These are phyloP conservation scores for Drosophila paucipuncta DNA, from an alignment of 2,888 invertebrate species.

Conservation along the genomic window DNA sequence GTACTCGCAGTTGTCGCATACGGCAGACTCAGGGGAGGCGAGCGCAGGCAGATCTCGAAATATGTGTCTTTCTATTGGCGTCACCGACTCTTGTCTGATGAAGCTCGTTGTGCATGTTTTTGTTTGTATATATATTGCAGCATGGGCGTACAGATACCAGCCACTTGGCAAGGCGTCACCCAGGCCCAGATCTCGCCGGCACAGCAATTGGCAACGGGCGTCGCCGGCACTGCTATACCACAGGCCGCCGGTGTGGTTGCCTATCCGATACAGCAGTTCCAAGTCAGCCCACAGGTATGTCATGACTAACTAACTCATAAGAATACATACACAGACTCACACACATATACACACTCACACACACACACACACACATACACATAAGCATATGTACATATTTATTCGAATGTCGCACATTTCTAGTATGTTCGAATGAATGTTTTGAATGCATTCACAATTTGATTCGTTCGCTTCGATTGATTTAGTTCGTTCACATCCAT, in stretches of 20 bases:
- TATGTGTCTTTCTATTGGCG: constrained; percentile 10
- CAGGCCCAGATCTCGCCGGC: constrained; percentile 90
- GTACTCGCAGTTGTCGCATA: constrained; percentile 29
- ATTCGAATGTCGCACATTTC: constrained; percentile 48
- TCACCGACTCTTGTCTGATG: constrained; percentile 29
- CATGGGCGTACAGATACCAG: constrained; percentile 94
- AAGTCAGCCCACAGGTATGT: constrained; percentile 88
- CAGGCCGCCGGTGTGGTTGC: constrained; percentile 93
- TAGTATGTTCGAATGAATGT: constrained; percentile 60
- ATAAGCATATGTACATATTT: constrained; percentile 18
- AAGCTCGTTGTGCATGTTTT: constrained; percentile 35
- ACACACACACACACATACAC: constrained; percentile 14
- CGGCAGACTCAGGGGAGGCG: constrained; percentile 43
- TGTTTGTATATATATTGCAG: constrained; percentile 84
- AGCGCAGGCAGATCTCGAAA: constrained; percentile 35
- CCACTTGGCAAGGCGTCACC: constrained; percentile 91
- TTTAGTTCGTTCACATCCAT: constrained; percentile 37
- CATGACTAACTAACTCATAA: constrained; percentile 22
- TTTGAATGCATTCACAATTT: constrained; percentile 54
- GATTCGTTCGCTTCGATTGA: constrained; percentile 20
- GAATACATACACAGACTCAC: constrained; percentile 15
- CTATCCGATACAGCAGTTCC: constrained; percentile 97
- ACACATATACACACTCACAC: constrained; percentile 19
- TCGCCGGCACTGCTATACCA: constrained; percentile 90
- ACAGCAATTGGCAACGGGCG: constrained; percentile 89